Evolutionary conservation across 1,140 invertebrate species (phyloP), one percentile per base, ranked within the genome.

Genomic region (Plodia interpunctella): DNA sequence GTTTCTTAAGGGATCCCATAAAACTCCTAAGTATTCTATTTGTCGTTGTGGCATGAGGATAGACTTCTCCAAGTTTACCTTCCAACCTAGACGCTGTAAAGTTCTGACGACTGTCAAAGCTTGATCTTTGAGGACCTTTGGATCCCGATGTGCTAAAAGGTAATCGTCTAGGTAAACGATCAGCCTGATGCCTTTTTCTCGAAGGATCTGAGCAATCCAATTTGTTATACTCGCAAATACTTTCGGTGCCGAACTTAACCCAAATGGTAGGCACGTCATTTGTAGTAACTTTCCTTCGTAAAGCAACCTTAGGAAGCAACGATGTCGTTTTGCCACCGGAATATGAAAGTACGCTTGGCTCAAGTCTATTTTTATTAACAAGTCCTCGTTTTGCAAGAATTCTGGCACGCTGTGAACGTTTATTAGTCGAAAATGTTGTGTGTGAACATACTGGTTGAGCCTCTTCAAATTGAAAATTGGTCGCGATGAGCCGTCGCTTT

Each of bases 121-220:
- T 21, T 76, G 70, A 1, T 18, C 10, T 5, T 18, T 5, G n/a
- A 78, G 30, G 15, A 15, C 55, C 49, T 49, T 19, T 54, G 50
- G 52, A 65, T 63, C 44, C 35, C 72, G 77, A 49, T 60, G 62
- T 38, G 53, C 74, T 49, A 79, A 32, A 0, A 71, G 63, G 49
- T 72, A 79, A 49, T 75, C 76, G 76, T 75, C 74, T 21, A 79
- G 50, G 20, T 79, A 79, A 0, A 75, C 66, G 0, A 66, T 57
- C 4, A 30, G 61, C 25, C 70, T 18, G 0, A 74, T 60, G 6
- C 72, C 66, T 6, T 55, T 30, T 15, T 60, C 54, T 18, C 74
- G 59, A 57, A 77, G 63, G 58, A 57, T 52, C 20, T 68, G 62
- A n/a, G 70, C 64, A 5, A 72, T 55, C 72, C 68, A 74, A 53